Base-by-base conservation (phyloP, 2,113 vertebrate genomes). In the Oriolus oriolus region DNA sequence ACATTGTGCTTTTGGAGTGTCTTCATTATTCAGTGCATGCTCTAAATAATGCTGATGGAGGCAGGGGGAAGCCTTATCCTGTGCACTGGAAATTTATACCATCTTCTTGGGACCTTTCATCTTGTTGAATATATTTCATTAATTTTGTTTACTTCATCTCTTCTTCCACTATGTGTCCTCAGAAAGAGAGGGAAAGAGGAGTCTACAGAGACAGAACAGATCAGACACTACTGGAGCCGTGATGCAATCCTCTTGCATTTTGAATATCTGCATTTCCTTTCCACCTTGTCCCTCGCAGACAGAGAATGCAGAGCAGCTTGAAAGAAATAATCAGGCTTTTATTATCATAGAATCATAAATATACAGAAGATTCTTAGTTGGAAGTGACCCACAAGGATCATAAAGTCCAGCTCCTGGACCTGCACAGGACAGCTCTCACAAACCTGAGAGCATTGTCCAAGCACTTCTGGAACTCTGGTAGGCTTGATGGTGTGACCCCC, bases 261-360 rank as follows among this genome's bases (percentile, higher is more conserved):
- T 89, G 31, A 64, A 35, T 63, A 75, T 71, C 52, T 74, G 11
- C 4, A 28, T 66, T 84, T 66, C 16, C 9, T 59, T 61, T 84
- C 26, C 13, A 41, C 14, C 13, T 87, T 65, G 8, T 6, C 11
- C 5, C 3, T 84, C 0, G 0, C 11, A 89, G 27, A 35, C 13
- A 85, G 63, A 91, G 11, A 75, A 54, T 44, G 19, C 10, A 91
- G 10, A 39, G 1, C 5, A 15, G 9, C 11, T 64, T 71, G 57
- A 82, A 68, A 73, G 9, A 37, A 26, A 68, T 66, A 71, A 60
- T 4, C 5, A 69, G 18, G 6, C 5, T n/a, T 71, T 15, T 66
- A 27, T 78, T 54, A 56, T 8, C 16, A 11, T 11, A 39, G 19
- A 78, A 61, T 41, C 16, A 30, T 24, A 47, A 44, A 70, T 30